Percentiles rank a stretch among this genome's conserved stretches.
phyloP scores from a whole-genome alignment of 2,888 invertebrate species.

The Terebella lapidaria region DNA sequence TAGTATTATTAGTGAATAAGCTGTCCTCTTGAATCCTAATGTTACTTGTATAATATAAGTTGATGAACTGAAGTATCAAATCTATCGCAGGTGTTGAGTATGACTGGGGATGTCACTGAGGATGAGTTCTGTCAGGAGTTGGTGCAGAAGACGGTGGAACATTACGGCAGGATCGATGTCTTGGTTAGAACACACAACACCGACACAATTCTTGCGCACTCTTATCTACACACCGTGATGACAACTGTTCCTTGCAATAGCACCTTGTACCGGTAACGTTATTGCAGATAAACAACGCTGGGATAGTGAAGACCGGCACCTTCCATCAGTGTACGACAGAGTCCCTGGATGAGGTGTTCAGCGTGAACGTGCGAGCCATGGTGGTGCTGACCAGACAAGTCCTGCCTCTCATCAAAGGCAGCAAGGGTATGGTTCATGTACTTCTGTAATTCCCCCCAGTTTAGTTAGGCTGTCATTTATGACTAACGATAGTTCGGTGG shows the following conservation, averaged over 20 bases:
- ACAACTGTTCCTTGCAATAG: no score
- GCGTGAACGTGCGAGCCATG: neutral
- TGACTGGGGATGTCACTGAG: slow-evolving; percentile 1
- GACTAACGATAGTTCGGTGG: no score
- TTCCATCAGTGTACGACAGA: neutral
- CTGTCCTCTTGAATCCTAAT: no score
- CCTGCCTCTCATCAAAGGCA: neutral
- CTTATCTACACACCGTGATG: no score
- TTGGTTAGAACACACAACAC: slow-evolving; percentile 8
- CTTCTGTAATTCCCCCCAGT: no score
- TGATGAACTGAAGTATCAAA: no score
- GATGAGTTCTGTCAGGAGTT: neutral
- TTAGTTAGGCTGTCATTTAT: no score
- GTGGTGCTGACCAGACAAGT: neutral
- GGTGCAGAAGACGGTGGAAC: neutral
- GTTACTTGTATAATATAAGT: no score
- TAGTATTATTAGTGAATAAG: no score
- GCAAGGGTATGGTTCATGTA: slow-evolving; percentile 1
- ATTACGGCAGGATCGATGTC: slow-evolving; percentile 5
- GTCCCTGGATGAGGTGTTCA: neutral
- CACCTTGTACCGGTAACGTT: no score
- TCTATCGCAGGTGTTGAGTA: neutral
- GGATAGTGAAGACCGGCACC: neutral
- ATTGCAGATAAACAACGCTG: slow-evolving; percentile 5
- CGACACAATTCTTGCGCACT: neutral